These are phyloP conservation scores for Bos indicus DNA, from an alignment of 2,113 vertebrate species.

Conservation along the genomic window DNA sequence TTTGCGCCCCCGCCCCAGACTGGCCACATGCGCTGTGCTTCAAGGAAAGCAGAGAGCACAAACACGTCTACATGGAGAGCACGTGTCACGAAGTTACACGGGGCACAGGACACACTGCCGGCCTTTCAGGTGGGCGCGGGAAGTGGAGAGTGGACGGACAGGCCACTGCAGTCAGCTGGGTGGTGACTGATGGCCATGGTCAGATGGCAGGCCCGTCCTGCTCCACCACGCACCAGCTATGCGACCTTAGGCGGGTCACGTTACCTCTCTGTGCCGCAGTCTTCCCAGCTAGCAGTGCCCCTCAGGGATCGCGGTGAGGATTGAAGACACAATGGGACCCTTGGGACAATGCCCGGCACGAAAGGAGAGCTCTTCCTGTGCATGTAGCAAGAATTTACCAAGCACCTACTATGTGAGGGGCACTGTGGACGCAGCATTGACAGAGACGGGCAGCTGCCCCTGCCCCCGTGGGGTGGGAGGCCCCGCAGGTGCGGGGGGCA, in stretches of 20 bases:
- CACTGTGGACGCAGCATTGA: no score
- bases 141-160: not conserved
- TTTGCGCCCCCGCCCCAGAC: not conserved
- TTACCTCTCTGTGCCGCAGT: not conserved
- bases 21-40: not conserved
- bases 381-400: not conserved
- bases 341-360: not conserved
- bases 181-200: not conserved
- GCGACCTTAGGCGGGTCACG: not conserved
- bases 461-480: not conserved
- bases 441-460: not conserved
- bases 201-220: not conserved
- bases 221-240: not conserved
- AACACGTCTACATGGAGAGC: not conserved
- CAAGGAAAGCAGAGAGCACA: not conserved
- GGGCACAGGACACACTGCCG: not conserved
- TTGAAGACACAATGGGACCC: no score
- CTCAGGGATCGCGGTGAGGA: not conserved
- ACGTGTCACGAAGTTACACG: fast-evolving
- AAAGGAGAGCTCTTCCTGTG: not conserved
- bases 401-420: not conserved
- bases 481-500: not conserved
- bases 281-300: not conserved
- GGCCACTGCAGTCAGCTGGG: no score
- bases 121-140: not conserved